Conservation (phyloP, 2,888 invertebrate genomes). For the Leptopilina drosophilae region DNA sequence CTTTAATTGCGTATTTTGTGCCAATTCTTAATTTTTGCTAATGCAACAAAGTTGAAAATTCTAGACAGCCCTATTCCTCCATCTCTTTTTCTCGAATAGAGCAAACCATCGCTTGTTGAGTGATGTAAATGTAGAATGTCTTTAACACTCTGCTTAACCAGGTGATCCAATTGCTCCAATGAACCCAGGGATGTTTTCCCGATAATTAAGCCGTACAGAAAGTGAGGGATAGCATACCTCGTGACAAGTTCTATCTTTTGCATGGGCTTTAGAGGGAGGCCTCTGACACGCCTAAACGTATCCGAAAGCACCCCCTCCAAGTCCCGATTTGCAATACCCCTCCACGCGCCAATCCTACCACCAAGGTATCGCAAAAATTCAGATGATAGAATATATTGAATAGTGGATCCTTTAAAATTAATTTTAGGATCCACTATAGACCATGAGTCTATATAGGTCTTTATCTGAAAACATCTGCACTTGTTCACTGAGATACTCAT, state of each 20-base stretch:
- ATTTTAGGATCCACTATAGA: neutral
- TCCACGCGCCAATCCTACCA: neutral
- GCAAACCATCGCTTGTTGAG: too few relatives aligned
- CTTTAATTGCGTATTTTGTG: too few relatives aligned
- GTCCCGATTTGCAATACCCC: slow-evolving; percentile 24
- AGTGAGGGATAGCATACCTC: too few relatives aligned
- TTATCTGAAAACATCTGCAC: slow-evolving; percentile 52
- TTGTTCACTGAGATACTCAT: neutral
- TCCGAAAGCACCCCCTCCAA: neutral
- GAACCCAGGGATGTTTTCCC: too few relatives aligned
- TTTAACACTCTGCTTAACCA: too few relatives aligned
- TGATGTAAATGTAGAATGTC: too few relatives aligned
- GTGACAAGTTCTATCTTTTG: neutral
- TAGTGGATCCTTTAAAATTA: neutral
- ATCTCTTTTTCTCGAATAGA: too few relatives aligned
- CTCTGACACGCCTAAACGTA: neutral
- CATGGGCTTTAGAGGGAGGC: neutral
- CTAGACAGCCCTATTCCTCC: too few relatives aligned
- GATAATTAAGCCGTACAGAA: too few relatives aligned
- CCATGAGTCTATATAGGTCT: neutral
- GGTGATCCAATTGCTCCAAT: too few relatives aligned
- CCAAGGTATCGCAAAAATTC: neutral
- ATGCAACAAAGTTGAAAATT: too few relatives aligned
- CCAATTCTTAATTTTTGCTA: too few relatives aligned
- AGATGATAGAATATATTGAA: neutral